Conservation (phyloP, 2,888 invertebrate species). For the Eudemis profundana region DNA sequence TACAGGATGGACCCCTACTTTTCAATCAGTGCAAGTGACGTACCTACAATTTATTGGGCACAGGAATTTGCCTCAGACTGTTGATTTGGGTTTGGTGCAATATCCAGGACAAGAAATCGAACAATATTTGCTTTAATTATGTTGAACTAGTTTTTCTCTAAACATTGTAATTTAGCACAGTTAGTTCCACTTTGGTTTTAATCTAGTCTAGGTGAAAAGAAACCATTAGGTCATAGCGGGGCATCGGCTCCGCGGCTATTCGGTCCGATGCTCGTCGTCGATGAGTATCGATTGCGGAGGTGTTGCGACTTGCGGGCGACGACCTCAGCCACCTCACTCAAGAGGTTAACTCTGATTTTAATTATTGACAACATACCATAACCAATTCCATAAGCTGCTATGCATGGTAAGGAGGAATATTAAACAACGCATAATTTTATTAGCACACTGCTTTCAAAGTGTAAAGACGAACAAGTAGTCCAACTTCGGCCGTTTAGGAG, state of each 20-base stretch:
- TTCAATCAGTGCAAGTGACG: no score
- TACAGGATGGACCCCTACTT: no score
- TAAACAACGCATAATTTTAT: neutral
- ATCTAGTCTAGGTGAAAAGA: slow-evolving; percentile 29
- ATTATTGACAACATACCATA: no score
- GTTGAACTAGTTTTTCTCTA: slow-evolving; percentile 6
- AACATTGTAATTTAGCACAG: neutral
- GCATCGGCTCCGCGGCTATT: slow-evolving; percentile 59
- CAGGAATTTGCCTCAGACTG: no score
- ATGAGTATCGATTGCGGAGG: slow-evolving; percentile 71
- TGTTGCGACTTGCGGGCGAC: slow-evolving; percentile 55
- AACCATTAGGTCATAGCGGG: slow-evolving; percentile 55
- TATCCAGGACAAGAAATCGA: neutral
- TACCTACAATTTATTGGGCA: no score
- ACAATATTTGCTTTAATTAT: neutral
- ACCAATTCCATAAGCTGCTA: no score
- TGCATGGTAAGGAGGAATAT: no score
- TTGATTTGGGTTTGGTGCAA: no score
- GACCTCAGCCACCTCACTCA: slow-evolving; percentile 34
- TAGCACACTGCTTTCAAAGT: no score
- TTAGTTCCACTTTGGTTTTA: neutral
- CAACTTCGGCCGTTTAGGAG: no score
- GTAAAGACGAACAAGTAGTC: no score
- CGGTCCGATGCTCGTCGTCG: slow-evolving; percentile 57
- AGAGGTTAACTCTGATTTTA: slow-evolving; percentile 23